phyloP scores from a whole-genome alignment of 2,888 invertebrate genomes.

The Mythimna albipuncta region DNA sequence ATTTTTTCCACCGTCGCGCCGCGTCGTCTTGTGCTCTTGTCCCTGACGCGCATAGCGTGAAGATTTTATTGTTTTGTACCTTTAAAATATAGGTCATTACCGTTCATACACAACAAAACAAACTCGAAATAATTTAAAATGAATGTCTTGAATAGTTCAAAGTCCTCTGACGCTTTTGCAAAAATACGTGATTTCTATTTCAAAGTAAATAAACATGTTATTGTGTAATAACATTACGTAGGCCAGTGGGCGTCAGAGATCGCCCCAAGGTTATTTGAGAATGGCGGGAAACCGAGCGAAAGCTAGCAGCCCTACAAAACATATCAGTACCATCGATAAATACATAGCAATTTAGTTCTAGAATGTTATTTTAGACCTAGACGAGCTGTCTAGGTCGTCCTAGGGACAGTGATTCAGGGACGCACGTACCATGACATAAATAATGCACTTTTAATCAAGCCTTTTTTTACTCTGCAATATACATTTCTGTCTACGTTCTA shows the following conservation, averaged over 20 bases:
- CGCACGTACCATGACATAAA: conserved; percentile 50
- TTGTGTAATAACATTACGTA: conserved; percentile 80
- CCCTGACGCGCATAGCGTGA: conserved; percentile 32
- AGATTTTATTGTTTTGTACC: conserved; percentile 1
- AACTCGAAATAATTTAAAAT: conserved; percentile 35
- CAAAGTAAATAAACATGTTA: conserved; percentile 78
- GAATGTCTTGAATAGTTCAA: conserved; percentile 49
- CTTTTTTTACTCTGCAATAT: conserved; percentile 8
- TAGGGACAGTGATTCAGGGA: conserved; percentile 71
- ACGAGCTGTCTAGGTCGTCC: conserved; percentile 76
- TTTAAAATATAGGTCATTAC: conserved; percentile 39
- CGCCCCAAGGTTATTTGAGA: conserved; percentile 81
- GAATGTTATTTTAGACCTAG: conserved; percentile 71
- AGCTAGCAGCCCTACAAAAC: conserved; percentile 62
- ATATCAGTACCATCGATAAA: conserved; percentile 45
- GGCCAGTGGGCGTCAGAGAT: conserved; percentile 79
- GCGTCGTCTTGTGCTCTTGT: not conserved
- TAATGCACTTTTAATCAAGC: conserved; percentile 31
- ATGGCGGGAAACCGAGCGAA: conserved; percentile 81
- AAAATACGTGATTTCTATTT: conserved; percentile 76
- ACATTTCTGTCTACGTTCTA: conserved; percentile 42
- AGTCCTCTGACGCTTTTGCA: conserved; percentile 64
- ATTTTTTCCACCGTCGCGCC: conserved; percentile 13
- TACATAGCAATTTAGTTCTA: conserved; percentile 64
- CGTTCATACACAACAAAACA: conserved; percentile 16